Percentiles rank a stretch among this genome's conserved stretches.
These are phyloP conservation scores for Benitochromis conjunctus DNA, from an alignment of 2,113 vertebrate genomes.

Conservation along the genomic window DNA sequence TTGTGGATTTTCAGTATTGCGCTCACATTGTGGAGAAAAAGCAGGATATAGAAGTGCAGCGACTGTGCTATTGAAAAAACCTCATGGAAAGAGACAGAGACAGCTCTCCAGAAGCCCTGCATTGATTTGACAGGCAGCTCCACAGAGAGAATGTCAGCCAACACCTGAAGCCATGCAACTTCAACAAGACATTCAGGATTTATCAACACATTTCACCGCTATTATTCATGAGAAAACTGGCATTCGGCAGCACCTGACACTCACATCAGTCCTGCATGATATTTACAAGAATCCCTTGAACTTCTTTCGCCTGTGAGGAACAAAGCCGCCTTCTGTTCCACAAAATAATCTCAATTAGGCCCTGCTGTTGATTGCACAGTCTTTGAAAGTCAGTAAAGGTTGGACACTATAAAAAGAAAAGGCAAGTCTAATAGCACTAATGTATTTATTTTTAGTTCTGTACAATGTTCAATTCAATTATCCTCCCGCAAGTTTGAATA, in stretches of 20 bases:
- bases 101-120: constrained; percentile 20
- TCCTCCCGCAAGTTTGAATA: neutral
- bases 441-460: neutral
- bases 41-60: constrained; percentile 26
- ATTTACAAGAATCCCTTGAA: constrained; percentile 61
- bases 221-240: constrained; percentile 60
- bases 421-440: neutral
- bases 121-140: constrained; percentile 59
- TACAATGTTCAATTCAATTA: neutral
- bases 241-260: constrained; percentile 33
- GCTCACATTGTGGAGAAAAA: neutral
- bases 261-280: constrained; percentile 46
- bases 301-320: constrained; percentile 19
- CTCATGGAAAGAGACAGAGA: constrained; percentile 24
- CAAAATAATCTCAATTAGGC: constrained; percentile 48
- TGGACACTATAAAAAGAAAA: neutral
- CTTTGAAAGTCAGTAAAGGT: constrained; percentile 13
- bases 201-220: constrained; percentile 56
- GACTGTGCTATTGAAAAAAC: constrained; percentile 30
- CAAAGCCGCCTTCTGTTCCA: constrained; percentile 23
- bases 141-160: constrained; percentile 64
- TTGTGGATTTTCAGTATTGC: constrained; percentile 16
- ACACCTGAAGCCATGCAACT: constrained; percentile 62
- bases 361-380: constrained; percentile 31
- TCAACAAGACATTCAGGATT: constrained; percentile 58